phyloP scores from a whole-genome alignment of 2,797 vertebrate genomes.

The Pygocentrus nattereri region DNA sequence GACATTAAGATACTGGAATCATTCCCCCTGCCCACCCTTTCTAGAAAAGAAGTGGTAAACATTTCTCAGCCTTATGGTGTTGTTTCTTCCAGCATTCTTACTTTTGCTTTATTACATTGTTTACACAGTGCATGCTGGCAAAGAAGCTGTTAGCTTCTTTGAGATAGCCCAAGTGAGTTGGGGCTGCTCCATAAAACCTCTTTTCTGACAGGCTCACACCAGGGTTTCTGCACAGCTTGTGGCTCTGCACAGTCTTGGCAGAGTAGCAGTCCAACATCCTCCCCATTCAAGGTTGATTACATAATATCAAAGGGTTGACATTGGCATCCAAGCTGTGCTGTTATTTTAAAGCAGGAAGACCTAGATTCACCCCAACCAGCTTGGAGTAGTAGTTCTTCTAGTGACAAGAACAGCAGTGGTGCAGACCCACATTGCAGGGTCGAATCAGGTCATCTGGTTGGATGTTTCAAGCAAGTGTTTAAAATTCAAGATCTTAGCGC shows the following conservation, averaged over 20 bases:
- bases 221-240: conserved; percentile 36
- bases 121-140: conserved; percentile 42
- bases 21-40: neutral
- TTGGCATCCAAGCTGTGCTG: conserved; percentile 43
- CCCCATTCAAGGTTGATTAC: conserved; percentile 53
- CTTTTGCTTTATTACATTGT: conserved; percentile 44
- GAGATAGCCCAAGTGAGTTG: conserved; percentile 27
- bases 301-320: conserved; percentile 58
- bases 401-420: neutral
- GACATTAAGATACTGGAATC: neutral
- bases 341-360: conserved; percentile 41
- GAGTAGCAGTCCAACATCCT: conserved; percentile 36
- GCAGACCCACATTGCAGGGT: neutral
- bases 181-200: conserved; percentile 31
- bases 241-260: conserved; percentile 42
- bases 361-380: conserved; percentile 40
- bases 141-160: conserved; percentile 21
- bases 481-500: neutral
- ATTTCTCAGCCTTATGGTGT: conserved; percentile 15
- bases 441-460: conserved; percentile 26
- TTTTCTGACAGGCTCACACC: conserved; percentile 36
- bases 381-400: neutral
- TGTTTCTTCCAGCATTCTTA: conserved; percentile 12
- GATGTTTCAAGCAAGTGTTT: conserved; percentile 20
- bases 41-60: conserved; percentile 19